Conservation (phyloP, 2,888 invertebrate species). For the Eilema sororculum region DNA sequence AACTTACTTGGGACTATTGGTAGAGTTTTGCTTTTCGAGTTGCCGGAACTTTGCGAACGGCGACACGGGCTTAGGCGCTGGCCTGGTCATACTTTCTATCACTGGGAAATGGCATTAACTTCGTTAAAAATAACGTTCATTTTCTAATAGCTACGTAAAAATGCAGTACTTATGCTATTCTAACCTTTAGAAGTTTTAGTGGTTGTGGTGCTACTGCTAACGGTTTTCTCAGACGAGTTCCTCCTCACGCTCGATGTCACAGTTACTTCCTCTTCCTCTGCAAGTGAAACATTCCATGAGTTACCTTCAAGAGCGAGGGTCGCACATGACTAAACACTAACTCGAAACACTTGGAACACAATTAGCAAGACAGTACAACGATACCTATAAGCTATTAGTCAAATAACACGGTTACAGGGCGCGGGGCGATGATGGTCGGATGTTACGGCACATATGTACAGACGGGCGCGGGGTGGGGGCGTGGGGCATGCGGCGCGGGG, state of each 20-base stretch:
- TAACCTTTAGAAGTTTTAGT: conserved; percentile 88
- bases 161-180: background rate
- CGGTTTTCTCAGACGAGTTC: conserved; percentile 85
- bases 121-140: background rate
- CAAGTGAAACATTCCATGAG: conserved; percentile 50
- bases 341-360: conserved; percentile 72
- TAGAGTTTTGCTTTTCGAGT: conserved; percentile 95
- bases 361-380: conserved; percentile 78
- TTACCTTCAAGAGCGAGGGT: background rate
- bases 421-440: conserved; percentile 71
- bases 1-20: conserved; percentile 92
- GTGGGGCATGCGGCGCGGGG: conserved; percentile 35
- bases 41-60: conserved; percentile 97
- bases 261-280: conserved; percentile 82
- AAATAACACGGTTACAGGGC: conserved; percentile 82
- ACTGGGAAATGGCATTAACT: conserved; percentile 68
- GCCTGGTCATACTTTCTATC: conserved; percentile 83
- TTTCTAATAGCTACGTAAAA: background rate
- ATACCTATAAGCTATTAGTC: conserved; percentile 84
- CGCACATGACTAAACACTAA: conserved; percentile 53
- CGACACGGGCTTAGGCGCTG: conserved; percentile 90
- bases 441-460: conserved; percentile 77
- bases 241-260: conserved; percentile 83
- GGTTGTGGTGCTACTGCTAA: conserved; percentile 86
- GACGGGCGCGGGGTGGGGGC: conserved; percentile 55